Evolutionary conservation across 2,888 invertebrate species (phyloP), one percentile per base, ranked within the genome.

Genomic region (Plagiodera versicolora): DNA sequence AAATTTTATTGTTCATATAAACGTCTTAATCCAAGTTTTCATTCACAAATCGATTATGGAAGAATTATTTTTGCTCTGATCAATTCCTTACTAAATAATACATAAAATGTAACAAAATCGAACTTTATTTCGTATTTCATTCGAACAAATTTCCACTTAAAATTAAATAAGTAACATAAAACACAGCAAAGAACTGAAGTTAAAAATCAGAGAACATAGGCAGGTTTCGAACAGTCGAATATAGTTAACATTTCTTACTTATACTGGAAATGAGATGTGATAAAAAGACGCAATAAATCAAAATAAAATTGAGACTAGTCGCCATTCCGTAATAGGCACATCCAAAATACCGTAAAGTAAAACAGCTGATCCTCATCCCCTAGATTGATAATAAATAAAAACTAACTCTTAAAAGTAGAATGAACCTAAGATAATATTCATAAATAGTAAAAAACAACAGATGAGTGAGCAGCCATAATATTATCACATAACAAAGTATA

Each of bases 401-500:
- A 64, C 58, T 61, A 64, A 67, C 49, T 48, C 60, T 63, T 55
- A 65, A 56, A 61, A 60, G 58, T 63, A 66, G 58, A 63, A 56
- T 18, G 18, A 62, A 58, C 63, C 62, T 68, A 66, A 64, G 6
- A 39, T 39, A 46, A 62, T 56, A 69, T 61, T 58, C 60, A 70
- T 64, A 68, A 69, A 68, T 66, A 67, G 50, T 60, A 67, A 69
- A 70, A 70, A 70, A 73, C 70, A 69, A 71, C 68, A 70, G 70
- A 68, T 69, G 71, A 69, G 72, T 71, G 72, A 74, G 72, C 74
- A 72, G 72, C 74, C 72, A 70, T 72, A 68, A 64, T 56, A 67
- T 69, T 77, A 77, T 77, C 77, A 77, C 77, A 77, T 77, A 75
- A 76, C 71, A 75, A 75, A 75, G 74, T 77, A 72, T 64, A 63